These are phyloP conservation scores for Epicampocera succincta DNA, from an alignment of 2,888 invertebrate species.

Conservation along the genomic window DNA sequence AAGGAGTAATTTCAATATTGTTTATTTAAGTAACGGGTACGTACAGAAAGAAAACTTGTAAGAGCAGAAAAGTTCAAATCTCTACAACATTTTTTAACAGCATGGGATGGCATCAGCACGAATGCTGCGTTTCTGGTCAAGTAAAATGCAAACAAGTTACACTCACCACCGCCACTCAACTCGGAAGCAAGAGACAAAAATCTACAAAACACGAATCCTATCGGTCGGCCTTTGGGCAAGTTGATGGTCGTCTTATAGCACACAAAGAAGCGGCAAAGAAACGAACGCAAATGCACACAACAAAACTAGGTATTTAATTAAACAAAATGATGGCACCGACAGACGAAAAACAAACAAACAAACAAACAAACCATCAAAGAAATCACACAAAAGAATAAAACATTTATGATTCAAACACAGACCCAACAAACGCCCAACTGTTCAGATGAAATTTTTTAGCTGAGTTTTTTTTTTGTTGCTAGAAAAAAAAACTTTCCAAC, in stretches of 20 bases:
- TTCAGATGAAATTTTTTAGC: slow-evolving; percentile 25
- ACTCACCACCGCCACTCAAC: background rate
- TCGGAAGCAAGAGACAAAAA: background rate
- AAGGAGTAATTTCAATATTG: too few relatives aligned
- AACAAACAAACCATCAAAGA: slow-evolving; percentile 49
- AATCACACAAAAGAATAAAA: slow-evolving; percentile 26
- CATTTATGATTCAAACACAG: slow-evolving; percentile 51
- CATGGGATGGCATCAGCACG: slow-evolving; percentile 45
- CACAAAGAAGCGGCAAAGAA: slow-evolving; percentile 55
- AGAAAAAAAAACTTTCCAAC: slow-evolving; percentile 46
- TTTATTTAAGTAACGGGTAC: too few relatives aligned
- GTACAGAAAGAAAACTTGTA: too few relatives aligned
- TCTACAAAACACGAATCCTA: slow-evolving; percentile 51
- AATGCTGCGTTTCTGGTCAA: slow-evolving; percentile 46
- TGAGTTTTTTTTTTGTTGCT: slow-evolving; percentile 21
- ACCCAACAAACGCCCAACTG: slow-evolving; percentile 37
- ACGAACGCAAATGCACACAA: slow-evolving; percentile 31
- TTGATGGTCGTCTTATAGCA: slow-evolving; percentile 64
- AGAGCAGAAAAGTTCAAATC: background rate
- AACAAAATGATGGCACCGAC: slow-evolving; percentile 39
- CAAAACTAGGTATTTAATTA: slow-evolving; percentile 18
- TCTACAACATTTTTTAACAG: slow-evolving; percentile 43
- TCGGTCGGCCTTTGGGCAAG: slow-evolving; percentile 62
- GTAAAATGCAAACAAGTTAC: slow-evolving; percentile 19
- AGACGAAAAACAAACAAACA: slow-evolving; percentile 38